Conservation (phyloP, 2,797 vertebrate species). For the Chelidonichthys spinosus region DNA sequence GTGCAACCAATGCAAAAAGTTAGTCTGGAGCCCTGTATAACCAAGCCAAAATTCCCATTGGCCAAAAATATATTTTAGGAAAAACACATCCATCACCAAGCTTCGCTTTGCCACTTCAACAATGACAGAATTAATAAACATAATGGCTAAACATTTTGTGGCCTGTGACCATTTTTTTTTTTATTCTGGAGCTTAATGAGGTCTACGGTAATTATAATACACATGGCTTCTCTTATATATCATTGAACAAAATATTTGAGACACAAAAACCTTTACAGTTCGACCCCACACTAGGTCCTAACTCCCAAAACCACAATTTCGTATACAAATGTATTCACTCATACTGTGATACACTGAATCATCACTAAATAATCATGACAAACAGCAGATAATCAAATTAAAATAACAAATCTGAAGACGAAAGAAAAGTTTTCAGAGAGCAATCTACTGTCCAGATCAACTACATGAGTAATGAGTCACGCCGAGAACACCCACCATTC, state of each 20-base stretch:
- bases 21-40: no score
- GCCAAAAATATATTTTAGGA: no score
- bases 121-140: no score
- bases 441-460: slow-evolving; percentile 29
- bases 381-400: slow-evolving; percentile 23
- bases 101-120: no score
- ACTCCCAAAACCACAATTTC: not conserved
- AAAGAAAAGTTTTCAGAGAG: slow-evolving; percentile 13
- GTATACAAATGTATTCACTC: not conserved
- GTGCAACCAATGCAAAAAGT: no score
- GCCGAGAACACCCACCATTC: slow-evolving; percentile 37
- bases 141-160: no score
- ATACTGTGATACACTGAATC: slow-evolving; percentile 8
- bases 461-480: slow-evolving; percentile 53
- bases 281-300: not conserved
- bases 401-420: slow-evolving; percentile 15
- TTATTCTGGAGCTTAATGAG: no score
- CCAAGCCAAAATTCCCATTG: no score
- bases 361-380: slow-evolving; percentile 15
- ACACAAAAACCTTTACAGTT: not conserved
- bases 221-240: not conserved
- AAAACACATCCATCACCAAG: no score
- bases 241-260: not conserved
- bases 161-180: no score
- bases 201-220: no score